Evolutionary conservation across 2,113 vertebrate genomes (phyloP), one percentile per base, ranked within the genome.

Genomic region (Acrocephalus arundinaceus): DNA sequence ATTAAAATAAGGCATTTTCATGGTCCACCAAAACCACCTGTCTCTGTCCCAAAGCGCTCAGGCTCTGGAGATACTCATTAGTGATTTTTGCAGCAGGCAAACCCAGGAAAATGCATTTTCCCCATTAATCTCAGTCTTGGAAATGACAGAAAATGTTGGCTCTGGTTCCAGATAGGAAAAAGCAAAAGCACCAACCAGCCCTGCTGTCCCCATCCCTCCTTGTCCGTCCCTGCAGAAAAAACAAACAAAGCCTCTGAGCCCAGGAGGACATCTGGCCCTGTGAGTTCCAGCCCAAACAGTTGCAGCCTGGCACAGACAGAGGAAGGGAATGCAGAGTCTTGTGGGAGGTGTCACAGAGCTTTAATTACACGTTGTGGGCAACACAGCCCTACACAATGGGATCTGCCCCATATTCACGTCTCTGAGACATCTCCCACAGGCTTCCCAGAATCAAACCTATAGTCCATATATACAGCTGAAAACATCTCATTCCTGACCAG

Each of bases 321-420:
- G 52, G 41, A 24, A 43, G 31, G 70, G 84, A 52, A 52, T 43
- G 59, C 62, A 61, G 67, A 67, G 58, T 17, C 52, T 14, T 9
- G 23, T 0, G 59, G 59, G 59, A 89, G 49, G 45, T 2, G 31
- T n/a, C 68, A 35, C 24, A 21, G 35, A 57, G 28, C 10, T 13
- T 24, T 11, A 18, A 15, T 28, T 19, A 25, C 33, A 33, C 23
- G 7, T 2, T 30, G 39, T 10, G 72, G 35, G 18, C 43, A 35
- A 20, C 5, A 5, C 62, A 35, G 66, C 63, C 63, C 70, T 1
- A 1, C 11, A 0, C 43, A 8, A 14, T 6, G 2, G 41, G 22
- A 33, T 28, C 7, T 11, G 15, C 39, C 13, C 17, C 0, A 37
- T 0, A 9, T 3, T 27, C 46, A 4, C 3, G 1, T 33, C 71